Base-by-base conservation (phyloP, 2,888 invertebrate species). In the Axea sp. region DNA sequence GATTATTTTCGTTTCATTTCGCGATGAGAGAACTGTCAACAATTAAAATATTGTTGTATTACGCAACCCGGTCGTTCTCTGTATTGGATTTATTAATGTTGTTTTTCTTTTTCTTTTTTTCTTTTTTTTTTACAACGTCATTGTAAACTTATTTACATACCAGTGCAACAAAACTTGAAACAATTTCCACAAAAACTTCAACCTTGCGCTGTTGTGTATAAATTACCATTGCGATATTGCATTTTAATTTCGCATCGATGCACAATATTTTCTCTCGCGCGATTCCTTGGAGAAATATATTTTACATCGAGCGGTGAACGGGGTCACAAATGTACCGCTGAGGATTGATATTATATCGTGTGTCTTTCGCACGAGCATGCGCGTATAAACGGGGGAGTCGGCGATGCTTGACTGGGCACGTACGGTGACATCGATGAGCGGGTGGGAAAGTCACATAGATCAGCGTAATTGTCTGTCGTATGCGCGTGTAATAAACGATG, bases 381-480 rank as follows among this genome's bases (percentile, higher is more conserved):
- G 65, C 64, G 24, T 41, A 64, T 17, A 47, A 31, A 41, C 31
- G 24, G 51, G 22, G 31, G 65, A 55, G 59, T 15, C 37, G 12
- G 69, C 33, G 51, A 67, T 39, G 65, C 65, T 65, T 33, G 65
- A 57, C 31, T 49, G 65, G 53, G 14, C 65, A 59, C 72, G 64
- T 41, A 47, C 67, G 65, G 75, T 67, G 75, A 75, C 71, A 75
- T 71, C 71, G 67, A 75, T 65, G 75, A 71, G 69, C 71, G 75
- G 71, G 65, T 65, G 65, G 65, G 71, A 75, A 75, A 75, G 69
- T 64, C 57, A 22, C 59, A 55, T 51, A 69, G 69, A 65, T 62
- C 64, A 51, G 5, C 35, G 41, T 65, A 64, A 72, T 72, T 59
- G 59, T 47, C 35, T 22, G 33, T 47, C 43, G 47, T 35, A 9